Base-by-base conservation (phyloP, 2,113 vertebrate species). In the Chaenogobius annularis region DNA sequence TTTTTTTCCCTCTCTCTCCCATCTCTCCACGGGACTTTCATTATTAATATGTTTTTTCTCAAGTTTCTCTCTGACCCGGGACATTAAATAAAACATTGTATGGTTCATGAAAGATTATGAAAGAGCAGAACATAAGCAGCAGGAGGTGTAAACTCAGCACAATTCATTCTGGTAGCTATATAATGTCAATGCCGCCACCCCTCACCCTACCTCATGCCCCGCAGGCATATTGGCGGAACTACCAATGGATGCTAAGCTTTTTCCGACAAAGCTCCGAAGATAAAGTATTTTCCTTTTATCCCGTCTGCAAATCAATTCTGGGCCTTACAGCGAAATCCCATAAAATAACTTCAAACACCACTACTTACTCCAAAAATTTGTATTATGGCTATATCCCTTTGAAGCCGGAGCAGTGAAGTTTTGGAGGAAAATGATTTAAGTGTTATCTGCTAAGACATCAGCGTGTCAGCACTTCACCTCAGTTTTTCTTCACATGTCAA, bases 251-350 rank as follows among this genome's bases (percentile, higher is more conserved):
- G 95, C 95, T 95, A 96, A 96, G 96, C 95, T 97, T 96, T 97
- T 98, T 97, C 96, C 92, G 95, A 98, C 97, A 98, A 97, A 98
- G 96, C 97, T 97, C 96, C 93, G 94, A 97, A 98, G 98, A 97
- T 99, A 98, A 99, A 98, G 97, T 97, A 96, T 96, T 95, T 96
- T 95, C 94, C 97, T 98, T 99, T 99, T 97, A 98, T 98, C 97
- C 97, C 95, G 88, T 89, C 96, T 94, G 95, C 95, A 97, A 98
- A 99, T 99, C 98, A 98, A 98, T 99, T 96, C 96, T 94, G 95
- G 90, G 96, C 98, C 98, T 99, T 96, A 97, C 95, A 98, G 97
- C 98, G 94, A 99, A 99, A 98, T 99, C 97, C 98, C 97, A 99
- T 99, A 98, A 99, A 98, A 96, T 97, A 97, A 97, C 97, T 98